Evolutionary conservation across 2,797 vertebrate species (phyloP).

Genomic region (Pangasius krempfi): DNA sequence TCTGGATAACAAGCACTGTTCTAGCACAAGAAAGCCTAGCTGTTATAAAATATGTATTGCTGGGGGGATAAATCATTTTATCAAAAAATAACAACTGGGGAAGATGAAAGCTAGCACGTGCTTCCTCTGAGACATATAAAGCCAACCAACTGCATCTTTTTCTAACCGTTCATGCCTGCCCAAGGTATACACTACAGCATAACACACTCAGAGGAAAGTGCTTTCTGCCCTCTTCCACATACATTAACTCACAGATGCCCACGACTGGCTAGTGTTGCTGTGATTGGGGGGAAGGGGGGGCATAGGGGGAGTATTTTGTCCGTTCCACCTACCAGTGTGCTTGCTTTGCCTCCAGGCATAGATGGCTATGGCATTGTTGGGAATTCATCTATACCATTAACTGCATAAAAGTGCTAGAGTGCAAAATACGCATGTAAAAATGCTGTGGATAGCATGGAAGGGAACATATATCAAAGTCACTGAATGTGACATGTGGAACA

Average conservation of each 20-base stretch:
- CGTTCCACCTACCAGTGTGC: background rate
- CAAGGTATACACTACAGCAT: background rate
- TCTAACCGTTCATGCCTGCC: too few species aligned
- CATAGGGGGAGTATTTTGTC: background rate
- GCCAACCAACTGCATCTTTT: background rate
- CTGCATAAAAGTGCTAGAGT: background rate
- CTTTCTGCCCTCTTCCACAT: background rate
- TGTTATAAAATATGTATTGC: too few species aligned
- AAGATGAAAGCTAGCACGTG: background rate
- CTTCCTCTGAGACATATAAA: background rate
- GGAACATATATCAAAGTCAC: background rate
- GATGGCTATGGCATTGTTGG: background rate
- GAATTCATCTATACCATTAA: background rate
- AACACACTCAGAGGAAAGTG: background rate
- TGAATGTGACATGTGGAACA: background rate
- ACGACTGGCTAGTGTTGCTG: background rate
- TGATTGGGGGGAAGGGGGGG: background rate
- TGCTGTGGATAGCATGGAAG: background rate
- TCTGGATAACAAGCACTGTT: background rate
- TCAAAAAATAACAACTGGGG: background rate
- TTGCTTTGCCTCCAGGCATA: background rate
- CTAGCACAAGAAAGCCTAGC: background rate
- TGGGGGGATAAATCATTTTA: background rate
- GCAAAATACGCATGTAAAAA: background rate
- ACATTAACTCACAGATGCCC: background rate